Base-by-base conservation (phyloP, 2,797 vertebrate species). In the Saxicola maurus region DNA sequence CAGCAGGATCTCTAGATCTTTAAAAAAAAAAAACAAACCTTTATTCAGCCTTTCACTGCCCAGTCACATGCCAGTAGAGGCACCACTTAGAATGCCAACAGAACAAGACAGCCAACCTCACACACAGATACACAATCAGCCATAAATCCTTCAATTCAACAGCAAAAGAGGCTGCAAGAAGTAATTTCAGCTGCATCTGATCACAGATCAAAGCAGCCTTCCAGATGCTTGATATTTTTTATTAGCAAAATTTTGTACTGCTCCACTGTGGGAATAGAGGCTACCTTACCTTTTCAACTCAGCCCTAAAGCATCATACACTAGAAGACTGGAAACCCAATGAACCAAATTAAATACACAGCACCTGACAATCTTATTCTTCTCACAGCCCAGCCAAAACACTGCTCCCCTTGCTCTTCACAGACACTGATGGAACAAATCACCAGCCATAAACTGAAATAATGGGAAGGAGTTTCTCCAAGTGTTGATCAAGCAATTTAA, bases 271-370 rank as follows among this genome's bases (percentile, higher is more conserved):
- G 78, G 27, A 64, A 20, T 0, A 66, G n/a, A 89, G 16, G 28
- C 14, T 80, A 37, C 59, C 19, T 74, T 33, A 46, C 10, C 18
- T 25, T 60, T 15, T 35, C 2, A 4, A 10, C 37, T 37, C 3
- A 1, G 7, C 23, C 37, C 8, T 60, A 61, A 83, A 55, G 20
- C 21, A 24, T 31, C 51, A 40, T 11, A 21, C 4, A 1, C 24
- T 52, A 40, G 55, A 89, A 81, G 46, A 21, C 28, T 31, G 48
- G 43, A 73, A 84, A 66, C 4, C 4, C 46, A 65, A 16, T 0
- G 0, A 91, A 28, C 7, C 10, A 2, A 6, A 49, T 53, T 31
- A 67, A 59, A 25, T 5, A 19, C 3, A 64, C 0, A 3, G 30
- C 21, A 42, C 2, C 3, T 13, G 11, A 43, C 10, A 42, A 64